A percentile compares a stretch with the other conserved stretches of the same genome.
These are phyloP conservation scores for Lepidurus couesii DNA, from an alignment of 1,140 invertebrate species.

Conservation along the genomic window DNA sequence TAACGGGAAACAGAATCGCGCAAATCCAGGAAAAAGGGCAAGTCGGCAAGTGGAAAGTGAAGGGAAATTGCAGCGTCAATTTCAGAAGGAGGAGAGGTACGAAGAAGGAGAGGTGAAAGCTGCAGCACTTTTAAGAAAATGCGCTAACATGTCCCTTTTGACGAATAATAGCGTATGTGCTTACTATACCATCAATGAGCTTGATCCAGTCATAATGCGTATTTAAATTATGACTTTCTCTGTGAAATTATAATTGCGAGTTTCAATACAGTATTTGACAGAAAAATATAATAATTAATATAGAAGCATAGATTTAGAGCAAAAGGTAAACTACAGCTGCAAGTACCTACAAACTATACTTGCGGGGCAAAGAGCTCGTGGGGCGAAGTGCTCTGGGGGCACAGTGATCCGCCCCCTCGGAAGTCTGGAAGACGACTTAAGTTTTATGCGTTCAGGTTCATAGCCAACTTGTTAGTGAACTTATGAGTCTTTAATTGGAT, in stretches of 20 bases:
- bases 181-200: not conserved
- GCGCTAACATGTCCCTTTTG: not conserved
- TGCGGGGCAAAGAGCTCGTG: not conserved
- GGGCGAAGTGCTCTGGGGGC: not conserved
- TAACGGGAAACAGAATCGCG: no score
- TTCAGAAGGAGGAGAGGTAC: not conserved
- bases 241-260: not conserved
- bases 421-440: no score
- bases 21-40: no score
- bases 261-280: not conserved
- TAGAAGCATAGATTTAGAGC: not conserved
- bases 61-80: not conserved
- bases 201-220: not conserved
- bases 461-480: no score
- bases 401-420: no score
- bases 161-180: not conserved
- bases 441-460: no score
- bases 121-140: not conserved
- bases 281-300: not conserved
- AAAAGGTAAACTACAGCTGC: not conserved
- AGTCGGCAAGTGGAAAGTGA: no score
- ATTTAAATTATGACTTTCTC: not conserved
- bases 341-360: not conserved
- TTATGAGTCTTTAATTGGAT: no score
- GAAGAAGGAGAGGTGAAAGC: not conserved